Conservation (phyloP, 2,888 invertebrate species). For the Aromia moschata region DNA sequence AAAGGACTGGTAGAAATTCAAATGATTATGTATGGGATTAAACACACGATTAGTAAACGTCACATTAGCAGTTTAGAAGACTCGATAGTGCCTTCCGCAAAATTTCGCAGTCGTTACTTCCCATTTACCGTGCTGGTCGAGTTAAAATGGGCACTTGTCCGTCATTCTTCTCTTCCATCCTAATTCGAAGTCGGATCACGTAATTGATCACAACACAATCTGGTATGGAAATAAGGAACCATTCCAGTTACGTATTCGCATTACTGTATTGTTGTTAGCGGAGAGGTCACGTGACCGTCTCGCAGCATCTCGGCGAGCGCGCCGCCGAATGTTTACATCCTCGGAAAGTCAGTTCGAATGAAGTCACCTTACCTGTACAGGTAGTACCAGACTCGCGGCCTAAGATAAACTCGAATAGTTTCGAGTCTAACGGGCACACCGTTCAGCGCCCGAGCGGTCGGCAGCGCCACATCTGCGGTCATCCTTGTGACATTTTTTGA, state of each 20-base stretch:
- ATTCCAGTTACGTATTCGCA: conserved; percentile 3
- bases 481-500: conserved; percentile 7
- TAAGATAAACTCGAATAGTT: conserved; percentile 28
- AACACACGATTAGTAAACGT: no score
- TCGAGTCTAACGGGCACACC: conserved; percentile 27
- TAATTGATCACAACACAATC: neutral
- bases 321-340: conserved; percentile 34
- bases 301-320: conserved; percentile 30
- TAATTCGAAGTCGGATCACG: neutral
- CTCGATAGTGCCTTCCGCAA: no score
- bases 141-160: no score
- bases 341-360: conserved; percentile 29
- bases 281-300: conserved; percentile 34
- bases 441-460: conserved; percentile 24
- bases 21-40: no score
- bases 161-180: neutral
- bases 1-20: no score
- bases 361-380: conserved; percentile 38
- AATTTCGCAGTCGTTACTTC: no score
- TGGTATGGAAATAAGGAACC: conserved; percentile 6
- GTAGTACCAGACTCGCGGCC: conserved; percentile 32
- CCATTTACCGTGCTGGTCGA: no score
- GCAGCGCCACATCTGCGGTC: conserved; percentile 21
- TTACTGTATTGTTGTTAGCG: conserved; percentile 15
- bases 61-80: no score